A percentile compares a stretch with the other conserved stretches of the same genome.
Conservation (phyloP, 2,888 invertebrate species). For the Sylvicola fuscatus region DNA sequence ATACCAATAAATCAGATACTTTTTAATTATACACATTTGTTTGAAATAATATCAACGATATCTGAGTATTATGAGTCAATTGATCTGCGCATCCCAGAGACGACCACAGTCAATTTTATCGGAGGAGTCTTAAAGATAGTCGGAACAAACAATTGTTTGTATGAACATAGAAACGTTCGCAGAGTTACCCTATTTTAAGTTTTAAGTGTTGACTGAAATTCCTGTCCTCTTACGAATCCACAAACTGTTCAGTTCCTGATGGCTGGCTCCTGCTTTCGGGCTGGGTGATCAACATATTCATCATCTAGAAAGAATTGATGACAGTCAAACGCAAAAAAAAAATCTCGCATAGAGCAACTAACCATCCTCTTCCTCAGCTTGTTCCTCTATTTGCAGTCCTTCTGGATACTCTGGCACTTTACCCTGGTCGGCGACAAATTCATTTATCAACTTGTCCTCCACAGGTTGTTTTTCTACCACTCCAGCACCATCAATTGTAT, state of each 20-base stretch:
- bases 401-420: constrained; percentile 20
- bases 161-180: too few species aligned
- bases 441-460: constrained; percentile 20
- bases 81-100: too few species aligned
- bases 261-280: constrained; percentile 26
- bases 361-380: constrained; percentile 27
- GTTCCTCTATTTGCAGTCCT: constrained; percentile 22
- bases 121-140: too few species aligned
- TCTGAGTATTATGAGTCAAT: too few species aligned
- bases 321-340: background rate
- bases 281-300: constrained; percentile 28
- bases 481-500: constrained; percentile 8
- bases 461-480: constrained; percentile 7
- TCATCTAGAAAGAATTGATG: constrained; percentile 21
- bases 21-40: too few species aligned
- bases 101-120: too few species aligned
- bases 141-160: too few species aligned
- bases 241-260: constrained; percentile 29
- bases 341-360: constrained; percentile 6
- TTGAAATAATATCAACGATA: too few species aligned
- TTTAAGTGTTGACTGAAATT: too few species aligned
- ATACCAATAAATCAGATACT: too few species aligned
- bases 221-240: too few species aligned
- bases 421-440: constrained; percentile 26
- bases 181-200: too few species aligned